Base-by-base conservation (phyloP, 2,888 invertebrate species). In the Drosophila pseudotalamancana region DNA sequence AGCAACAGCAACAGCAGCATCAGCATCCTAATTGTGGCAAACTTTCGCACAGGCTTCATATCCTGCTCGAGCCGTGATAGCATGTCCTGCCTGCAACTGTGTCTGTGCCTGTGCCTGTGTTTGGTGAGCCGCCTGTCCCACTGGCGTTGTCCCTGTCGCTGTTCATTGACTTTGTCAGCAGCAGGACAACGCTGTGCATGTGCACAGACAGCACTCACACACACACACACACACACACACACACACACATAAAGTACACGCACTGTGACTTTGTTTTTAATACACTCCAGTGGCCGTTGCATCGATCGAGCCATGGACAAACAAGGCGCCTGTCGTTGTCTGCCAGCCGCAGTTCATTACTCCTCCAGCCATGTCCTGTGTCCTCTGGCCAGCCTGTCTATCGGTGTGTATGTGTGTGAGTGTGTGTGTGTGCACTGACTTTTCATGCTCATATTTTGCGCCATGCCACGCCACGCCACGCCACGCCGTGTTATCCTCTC, bases 181-280 rank as follows among this genome's bases (percentile, higher is more conserved):
- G 57, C 69, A 57, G 50, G 27, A 68, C 55, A 69, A 46, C 73
- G 53, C 54, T 54, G 60, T 31, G 46, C 25, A 56, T 61, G 48
- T 65, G 42, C 53, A 49, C 16, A 48, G 25, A 35, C 68, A 77
- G 67, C 72, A 72, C 53, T 37, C 62, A 40, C 49, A 34, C 48
- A 39, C 29, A 55, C 50, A 32, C 59, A 53, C 23, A 42, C 29
- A 45, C 34, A 49, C 18, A 27, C 31, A 43, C 37, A 55, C 25
- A 37, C 12, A 37, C 34, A 37, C 37, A 39, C 45, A 73, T 61
- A 61, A 63, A 65, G 51, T 74, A 42, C 49, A 74, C 63, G 66
- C 73, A 73, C 59, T 78, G 77, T 77, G 78, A 83, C 86, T 83
- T 83, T 83, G 83, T 84, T 84, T 84, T 86, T 86, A 84, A 84